Percentiles rank a stretch among this genome's conserved stretches.
Evolutionary conservation across 2,888 invertebrate genomes (phyloP).

Genomic region (Dilophus febrilis): DNA sequence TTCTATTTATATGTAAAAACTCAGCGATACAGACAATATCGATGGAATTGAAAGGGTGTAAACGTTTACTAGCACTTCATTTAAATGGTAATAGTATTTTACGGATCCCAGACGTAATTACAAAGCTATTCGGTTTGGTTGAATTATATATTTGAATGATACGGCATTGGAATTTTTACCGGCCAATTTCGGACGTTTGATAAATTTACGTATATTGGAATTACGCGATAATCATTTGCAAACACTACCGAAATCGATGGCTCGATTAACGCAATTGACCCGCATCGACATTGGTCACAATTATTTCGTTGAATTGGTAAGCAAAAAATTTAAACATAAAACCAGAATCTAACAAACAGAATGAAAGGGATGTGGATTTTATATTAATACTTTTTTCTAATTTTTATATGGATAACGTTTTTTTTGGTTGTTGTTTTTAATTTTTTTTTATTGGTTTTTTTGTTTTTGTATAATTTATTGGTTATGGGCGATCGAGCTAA

Average conservation of each 20-base stretch:
- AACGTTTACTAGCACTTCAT: conserved; percentile 65
- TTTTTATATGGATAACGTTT: no score
- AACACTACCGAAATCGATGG: conserved; percentile 78
- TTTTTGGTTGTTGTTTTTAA: no score
- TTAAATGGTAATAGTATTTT: conserved; percentile 82
- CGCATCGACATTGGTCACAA: conserved; percentile 88
- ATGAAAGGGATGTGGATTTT: no score
- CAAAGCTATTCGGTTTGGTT: conserved; percentile 69
- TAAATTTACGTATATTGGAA: conserved; percentile 70
- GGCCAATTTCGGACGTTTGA: conserved; percentile 81
- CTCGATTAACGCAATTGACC: conserved; percentile 59
- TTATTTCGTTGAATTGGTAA: conserved; percentile 68
- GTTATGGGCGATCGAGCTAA: no score
- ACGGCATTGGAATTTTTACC: conserved; percentile 85
- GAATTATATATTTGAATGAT: conserved; percentile 82
- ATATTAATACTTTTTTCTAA: no score
- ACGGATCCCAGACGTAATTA: conserved; percentile 83
- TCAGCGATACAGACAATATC: conserved; percentile 63
- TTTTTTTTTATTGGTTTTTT: no score
- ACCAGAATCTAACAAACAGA: no score
- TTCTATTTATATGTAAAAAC: conserved; percentile 11
- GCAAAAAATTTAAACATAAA: conserved; percentile 1
- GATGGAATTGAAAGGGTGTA: conserved; percentile 75
- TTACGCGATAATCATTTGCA: conserved; percentile 81
- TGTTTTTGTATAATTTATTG: no score